These are phyloP conservation scores for Callithrix jacchus DNA, from an alignment of 2,113 vertebrate genomes.

Conservation along the genomic window DNA sequence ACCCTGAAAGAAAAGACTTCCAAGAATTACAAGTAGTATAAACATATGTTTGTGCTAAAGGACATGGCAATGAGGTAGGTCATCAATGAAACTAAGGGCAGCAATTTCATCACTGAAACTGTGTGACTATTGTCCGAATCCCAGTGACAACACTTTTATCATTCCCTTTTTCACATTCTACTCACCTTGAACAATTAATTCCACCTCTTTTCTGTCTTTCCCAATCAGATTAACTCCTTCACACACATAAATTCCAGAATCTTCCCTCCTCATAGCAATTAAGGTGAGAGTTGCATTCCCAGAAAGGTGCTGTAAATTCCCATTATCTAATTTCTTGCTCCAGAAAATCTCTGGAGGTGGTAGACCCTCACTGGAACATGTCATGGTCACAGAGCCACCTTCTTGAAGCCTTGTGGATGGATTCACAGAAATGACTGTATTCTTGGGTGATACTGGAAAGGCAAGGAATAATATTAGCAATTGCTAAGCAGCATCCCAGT, in stretches of 20 bases:
- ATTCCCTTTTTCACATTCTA: neutral
- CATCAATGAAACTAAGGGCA: neutral
- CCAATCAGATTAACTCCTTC: conserved; percentile 79
- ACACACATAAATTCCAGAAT: conserved; percentile 83
- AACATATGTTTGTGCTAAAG: neutral
- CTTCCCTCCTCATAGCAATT: conserved; percentile 74
- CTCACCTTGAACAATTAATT: conserved; percentile 82
- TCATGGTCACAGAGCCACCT: conserved; percentile 81
- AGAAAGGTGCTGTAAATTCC: conserved; percentile 63
- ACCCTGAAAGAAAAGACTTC: neutral
- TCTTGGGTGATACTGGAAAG: conserved; percentile 81
- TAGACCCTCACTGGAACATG: conserved; percentile 80
- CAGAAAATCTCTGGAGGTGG: conserved; percentile 81
- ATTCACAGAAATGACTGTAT: conserved; percentile 75
- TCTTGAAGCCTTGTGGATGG: conserved; percentile 79
- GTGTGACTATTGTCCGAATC: neutral
- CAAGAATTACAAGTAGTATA: neutral
- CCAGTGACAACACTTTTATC: neutral
- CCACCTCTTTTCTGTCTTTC: conserved; percentile 71
- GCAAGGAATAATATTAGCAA: neutral
- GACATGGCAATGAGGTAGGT: neutral
- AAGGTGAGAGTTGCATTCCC: conserved; percentile 76
- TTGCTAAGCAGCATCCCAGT: neutral
- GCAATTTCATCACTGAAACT: neutral
- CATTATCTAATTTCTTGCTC: conserved; percentile 65